Evolutionary conservation across 2,113 vertebrate species (phyloP), one percentile per base, ranked within the genome.

Genomic region (Leucopternis melanops): DNA sequence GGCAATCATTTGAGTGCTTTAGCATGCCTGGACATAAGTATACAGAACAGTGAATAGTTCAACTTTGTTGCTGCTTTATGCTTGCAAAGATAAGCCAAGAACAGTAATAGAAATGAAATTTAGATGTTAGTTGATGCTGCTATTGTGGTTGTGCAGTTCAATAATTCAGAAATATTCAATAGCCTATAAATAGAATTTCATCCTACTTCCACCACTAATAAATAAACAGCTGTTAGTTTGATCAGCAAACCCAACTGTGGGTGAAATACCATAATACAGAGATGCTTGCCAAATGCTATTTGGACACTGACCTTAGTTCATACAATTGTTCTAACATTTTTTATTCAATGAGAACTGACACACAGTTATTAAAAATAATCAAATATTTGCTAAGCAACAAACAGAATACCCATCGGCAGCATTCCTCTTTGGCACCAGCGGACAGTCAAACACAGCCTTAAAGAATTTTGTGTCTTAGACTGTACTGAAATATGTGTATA

Each of bases 321-420:
- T 45, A 57, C 50, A 88, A 74, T 77, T 81, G 23, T 89, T 97
- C 75, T 93, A 50, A 17, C 72, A 57, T 79, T 95, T 86, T 96
- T 55, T 79, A 2, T 78, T 96, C 94, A 96, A 83, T 72, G 81
- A 92, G 66, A 92, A 81, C 50, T 95, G 96, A 94, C 91, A 90
- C 8, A 54, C 19, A 13, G 20, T 92, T 95, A 88, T 92, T 91
- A 87, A 87, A 96, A 86, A n/a, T 63, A 92, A 94, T 65, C 59
- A 86, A 92, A 61, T 67, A 63, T 52, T 88, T 90, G 83, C 87
- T 82, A 74, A 54, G 36, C 16, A 13, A 63, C 36, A 38, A 62
- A 36, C 3, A 77, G 62, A 86, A 90, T 15, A 29, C 36, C 58
- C 15, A 34, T n/a, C 1, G 1, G n/a, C 17, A 69, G 22, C 32